Evolutionary conservation across 2,113 vertebrate species (phyloP).

Genomic region (Tringa solitaria): DNA sequence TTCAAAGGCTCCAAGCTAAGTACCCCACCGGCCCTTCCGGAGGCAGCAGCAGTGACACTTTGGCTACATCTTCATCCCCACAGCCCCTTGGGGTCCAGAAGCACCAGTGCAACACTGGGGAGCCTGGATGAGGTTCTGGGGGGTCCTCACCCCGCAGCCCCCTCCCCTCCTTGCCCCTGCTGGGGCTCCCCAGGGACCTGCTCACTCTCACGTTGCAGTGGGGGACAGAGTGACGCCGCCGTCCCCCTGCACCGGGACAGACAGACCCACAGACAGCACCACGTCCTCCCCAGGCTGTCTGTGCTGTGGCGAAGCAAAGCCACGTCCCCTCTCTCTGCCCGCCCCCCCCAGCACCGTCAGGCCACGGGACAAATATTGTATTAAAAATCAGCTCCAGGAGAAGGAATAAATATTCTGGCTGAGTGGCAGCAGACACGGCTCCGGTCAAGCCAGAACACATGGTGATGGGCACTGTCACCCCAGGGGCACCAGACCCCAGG

Average conservation of each 20-base stretch:
- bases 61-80: neutral
- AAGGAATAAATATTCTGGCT: neutral
- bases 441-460: fast-evolving
- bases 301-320: neutral
- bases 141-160: neutral
- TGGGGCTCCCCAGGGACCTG: neutral
- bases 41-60: neutral
- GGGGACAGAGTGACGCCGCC: neutral
- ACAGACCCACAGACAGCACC: neutral
- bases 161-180: neutral
- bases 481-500: neutral
- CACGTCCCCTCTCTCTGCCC: fast-evolving
- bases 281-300: fast-evolving
- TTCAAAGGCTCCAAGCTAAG: constrained; percentile 11
- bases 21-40: neutral
- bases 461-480: neutral
- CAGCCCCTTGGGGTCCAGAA: neutral
- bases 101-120: neutral
- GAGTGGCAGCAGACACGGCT: neutral
- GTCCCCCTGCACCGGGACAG: neutral
- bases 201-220: neutral
- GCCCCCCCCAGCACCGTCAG: neutral
- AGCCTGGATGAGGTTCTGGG: neutral
- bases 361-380: neutral
- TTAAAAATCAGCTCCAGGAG: constrained; percentile 15